These are phyloP conservation scores for Ricordea florida DNA, from an alignment of 92 coral and sea anemone genomes.

Conservation along the genomic window DNA sequence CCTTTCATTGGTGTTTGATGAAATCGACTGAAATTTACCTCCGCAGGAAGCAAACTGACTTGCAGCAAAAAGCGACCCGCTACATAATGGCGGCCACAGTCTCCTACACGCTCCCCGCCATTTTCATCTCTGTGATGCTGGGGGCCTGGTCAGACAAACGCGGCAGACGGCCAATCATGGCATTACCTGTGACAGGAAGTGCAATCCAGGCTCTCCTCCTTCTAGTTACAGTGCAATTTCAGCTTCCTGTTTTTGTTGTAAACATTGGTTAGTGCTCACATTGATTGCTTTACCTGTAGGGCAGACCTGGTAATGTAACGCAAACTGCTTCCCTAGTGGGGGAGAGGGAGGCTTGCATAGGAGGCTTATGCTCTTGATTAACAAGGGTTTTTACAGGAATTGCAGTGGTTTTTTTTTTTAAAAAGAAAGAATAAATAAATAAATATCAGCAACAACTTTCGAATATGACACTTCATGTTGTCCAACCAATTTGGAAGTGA, in stretches of 20 bases:
- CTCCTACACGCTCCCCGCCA: conserved; percentile 54
- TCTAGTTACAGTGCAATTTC: conserved; percentile 26
- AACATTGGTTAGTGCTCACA: conserved; percentile 61
- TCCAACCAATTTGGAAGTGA: no score
- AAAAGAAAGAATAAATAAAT: no score
- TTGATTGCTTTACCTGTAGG: no score
- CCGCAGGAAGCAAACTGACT: not conserved
- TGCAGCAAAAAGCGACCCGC: conserved; percentile 40
- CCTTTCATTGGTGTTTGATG: not conserved
- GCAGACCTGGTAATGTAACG: no score
- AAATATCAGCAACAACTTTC: no score
- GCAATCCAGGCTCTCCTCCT: conserved; percentile 21
- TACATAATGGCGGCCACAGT: conserved; percentile 32
- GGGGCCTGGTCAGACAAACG: conserved; percentile 61
- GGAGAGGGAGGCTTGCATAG: no score
- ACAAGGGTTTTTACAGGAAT: no score
- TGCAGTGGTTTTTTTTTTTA: no score
- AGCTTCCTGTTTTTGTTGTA: conserved; percentile 37
- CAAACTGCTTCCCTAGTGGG: no score
- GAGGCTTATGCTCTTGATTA: no score
- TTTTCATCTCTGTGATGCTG: conserved; percentile 40
- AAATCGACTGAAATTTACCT: not conserved
- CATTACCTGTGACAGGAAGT: conserved; percentile 36
- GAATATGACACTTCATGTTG: no score
- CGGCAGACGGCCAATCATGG: conserved; percentile 36